Evolutionary conservation across 2,797 vertebrate species (phyloP).

Genomic region (Scolopax bukidnonensis): DNA sequence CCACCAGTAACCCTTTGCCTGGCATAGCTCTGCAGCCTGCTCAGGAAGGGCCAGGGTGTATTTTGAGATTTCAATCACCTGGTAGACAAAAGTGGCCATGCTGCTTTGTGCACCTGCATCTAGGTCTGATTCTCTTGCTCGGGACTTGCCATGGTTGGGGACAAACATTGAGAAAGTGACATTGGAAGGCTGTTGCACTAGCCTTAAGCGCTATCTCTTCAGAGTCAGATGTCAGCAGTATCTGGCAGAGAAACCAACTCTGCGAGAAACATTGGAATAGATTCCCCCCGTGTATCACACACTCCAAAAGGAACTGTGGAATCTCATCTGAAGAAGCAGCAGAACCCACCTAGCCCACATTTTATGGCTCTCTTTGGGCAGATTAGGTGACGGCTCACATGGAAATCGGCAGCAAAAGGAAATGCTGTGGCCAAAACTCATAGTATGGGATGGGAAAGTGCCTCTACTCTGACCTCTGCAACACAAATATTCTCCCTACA

Average conservation of each 20-base stretch:
- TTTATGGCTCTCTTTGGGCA: not conserved
- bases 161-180: not conserved
- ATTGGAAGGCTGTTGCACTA: not conserved
- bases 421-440: not conserved
- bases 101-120: not conserved
- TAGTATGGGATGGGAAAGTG: not conserved
- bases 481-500: not conserved
- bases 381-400: not conserved
- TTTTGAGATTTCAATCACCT: conserved; percentile 43
- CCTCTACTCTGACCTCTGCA: not conserved
- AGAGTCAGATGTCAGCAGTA: not conserved
- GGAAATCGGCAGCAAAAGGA: not conserved
- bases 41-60: not conserved
- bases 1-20: not conserved
- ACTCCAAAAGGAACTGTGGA: not conserved
- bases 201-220: not conserved
- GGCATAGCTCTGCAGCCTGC: not conserved
- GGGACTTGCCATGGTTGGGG: not conserved
- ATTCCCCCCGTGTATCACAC: accelerated
- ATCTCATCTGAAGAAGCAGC: not conserved
- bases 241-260: not conserved
- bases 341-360: not conserved
- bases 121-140: not conserved
- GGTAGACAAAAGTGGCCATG: not conserved
- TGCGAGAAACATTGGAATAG: not conserved